These are phyloP conservation scores for Caenorhabditis becei DNA, from an alignment of 2,888 invertebrate species.

Conservation along the genomic window DNA sequence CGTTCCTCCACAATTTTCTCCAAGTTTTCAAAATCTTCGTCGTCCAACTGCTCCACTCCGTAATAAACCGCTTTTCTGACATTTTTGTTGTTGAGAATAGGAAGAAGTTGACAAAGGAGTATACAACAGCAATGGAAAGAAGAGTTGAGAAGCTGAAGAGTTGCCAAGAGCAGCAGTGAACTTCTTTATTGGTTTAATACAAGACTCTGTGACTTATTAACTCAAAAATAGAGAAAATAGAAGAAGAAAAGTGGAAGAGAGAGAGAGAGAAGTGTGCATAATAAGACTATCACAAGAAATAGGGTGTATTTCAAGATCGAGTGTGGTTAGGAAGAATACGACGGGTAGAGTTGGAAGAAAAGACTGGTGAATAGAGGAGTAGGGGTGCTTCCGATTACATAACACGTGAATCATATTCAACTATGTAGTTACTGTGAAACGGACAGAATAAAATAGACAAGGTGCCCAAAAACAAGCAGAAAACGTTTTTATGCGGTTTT, in stretches of 20 bases:
- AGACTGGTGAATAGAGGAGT: slow-evolving; percentile 28
- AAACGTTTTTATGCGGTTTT: slow-evolving; percentile 14
- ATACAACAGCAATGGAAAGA: slow-evolving; percentile 20
- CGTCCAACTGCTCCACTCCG: background rate
- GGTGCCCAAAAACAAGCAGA: slow-evolving; percentile 33
- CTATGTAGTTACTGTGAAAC: slow-evolving; percentile 42
- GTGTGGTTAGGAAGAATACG: slow-evolving; percentile 43
- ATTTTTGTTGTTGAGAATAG: background rate
- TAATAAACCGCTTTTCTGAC: background rate
- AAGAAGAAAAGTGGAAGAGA: slow-evolving; percentile 9
- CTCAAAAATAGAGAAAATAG: slow-evolving; percentile 35
- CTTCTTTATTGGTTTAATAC: slow-evolving; percentile 50
- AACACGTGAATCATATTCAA: slow-evolving; percentile 61
- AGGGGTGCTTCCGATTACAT: slow-evolving; percentile 43
- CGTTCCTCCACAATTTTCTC: no score
- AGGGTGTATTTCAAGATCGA: slow-evolving; percentile 62
- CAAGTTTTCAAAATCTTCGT: background rate
- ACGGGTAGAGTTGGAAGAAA: slow-evolving; percentile 20
- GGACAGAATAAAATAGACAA: slow-evolving; percentile 26
- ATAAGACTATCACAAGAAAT: slow-evolving; percentile 60
- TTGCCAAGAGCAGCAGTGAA: slow-evolving; percentile 11
- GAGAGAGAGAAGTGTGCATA: slow-evolving; percentile 58
- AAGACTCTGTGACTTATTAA: slow-evolving; percentile 35
- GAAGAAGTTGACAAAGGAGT: slow-evolving; percentile 20
- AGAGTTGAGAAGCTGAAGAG: slow-evolving; percentile 30